Base-by-base conservation (phyloP, 2,113 vertebrate genomes). In the Castor canadensis region DNA sequence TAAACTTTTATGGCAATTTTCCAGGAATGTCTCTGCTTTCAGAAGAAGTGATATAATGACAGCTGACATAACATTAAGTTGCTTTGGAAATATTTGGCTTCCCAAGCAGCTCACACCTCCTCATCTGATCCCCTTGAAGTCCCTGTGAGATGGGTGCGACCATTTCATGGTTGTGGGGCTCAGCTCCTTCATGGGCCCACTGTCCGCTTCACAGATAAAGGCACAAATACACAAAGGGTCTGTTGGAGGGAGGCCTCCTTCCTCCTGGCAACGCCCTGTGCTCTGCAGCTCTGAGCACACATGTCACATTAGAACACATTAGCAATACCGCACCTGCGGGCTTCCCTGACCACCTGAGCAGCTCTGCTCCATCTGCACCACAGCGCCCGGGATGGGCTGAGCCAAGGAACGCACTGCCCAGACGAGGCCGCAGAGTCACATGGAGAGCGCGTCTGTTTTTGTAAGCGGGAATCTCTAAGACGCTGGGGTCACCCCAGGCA, bases 91-190 rank as follows among this genome's bases (percentile, higher is more conserved):
- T 7, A 62, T 16, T 10, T 49, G 58, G 17, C 35, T 76, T 47
- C 62, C 43, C 28, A 58, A 38, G 45, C 7, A 17, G 54, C 16
- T 1, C n/a, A 6, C 19, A 8, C 1, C 11, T 30, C 43, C 43
- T 75, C 17, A 0, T 58, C 10, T 32, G 32, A 26, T 20, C 56
- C 8, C 10, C 35, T 43, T 4, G 9, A 54, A 56, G 52, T 1
- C 30, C 28, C 1, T 43, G 1, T 3, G 10, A 28, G 64, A 19
- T 32, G 3, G 35, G 17, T 49, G 30, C 22, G 32, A 26, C 15
- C 20, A 28, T 2, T n/a, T 73, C 45, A 11, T 10, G 4, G 19
- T 9, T 3, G 16, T 1, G 45, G 35, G 1, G 32, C 3, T 24
- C 5, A 4, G 26, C 38, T 30, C 1, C 56, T 3, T 38, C 26